A percentile compares a stretch with the other conserved stretches of the same genome.
phyloP scores from a whole-genome alignment of 2,113 vertebrate species.

The Xiphophorus maculatus region DNA sequence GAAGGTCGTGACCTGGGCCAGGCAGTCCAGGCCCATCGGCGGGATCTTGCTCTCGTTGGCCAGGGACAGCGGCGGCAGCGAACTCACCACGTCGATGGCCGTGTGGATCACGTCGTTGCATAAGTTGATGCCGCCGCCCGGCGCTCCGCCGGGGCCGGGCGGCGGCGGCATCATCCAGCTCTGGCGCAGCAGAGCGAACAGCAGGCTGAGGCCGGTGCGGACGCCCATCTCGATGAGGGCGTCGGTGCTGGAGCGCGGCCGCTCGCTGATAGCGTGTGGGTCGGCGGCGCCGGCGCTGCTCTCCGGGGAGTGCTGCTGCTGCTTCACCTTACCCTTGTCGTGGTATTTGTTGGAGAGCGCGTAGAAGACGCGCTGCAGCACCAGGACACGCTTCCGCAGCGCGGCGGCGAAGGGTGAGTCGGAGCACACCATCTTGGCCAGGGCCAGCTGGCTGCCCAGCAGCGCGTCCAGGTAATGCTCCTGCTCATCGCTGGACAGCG shows the following conservation, averaged over 20 bases:
- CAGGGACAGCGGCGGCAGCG: conserved; percentile 90
- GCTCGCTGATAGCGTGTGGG: conserved; percentile 91
- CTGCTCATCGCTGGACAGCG: conserved; percentile 96
- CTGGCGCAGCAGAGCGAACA: conserved; percentile 93
- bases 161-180: conserved; percentile 93
- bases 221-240: conserved; percentile 98
- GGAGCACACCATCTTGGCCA: conserved; percentile 98
- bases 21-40: conserved; percentile 96
- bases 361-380: conserved; percentile 95
- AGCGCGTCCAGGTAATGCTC: conserved; percentile 98
- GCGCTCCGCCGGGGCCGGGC: conserved; percentile 40
- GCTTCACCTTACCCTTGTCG: conserved; percentile 95
- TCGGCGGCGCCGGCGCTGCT: conserved; percentile 89
- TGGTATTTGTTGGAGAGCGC: conserved; percentile 98
- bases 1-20: conserved; percentile 94
- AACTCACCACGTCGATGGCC: conserved; percentile 93
- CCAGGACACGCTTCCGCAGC: conserved; percentile 91
- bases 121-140: conserved; percentile 83
- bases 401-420: conserved; percentile 96
- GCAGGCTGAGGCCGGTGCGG: conserved; percentile 91
- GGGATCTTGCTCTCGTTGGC: conserved; percentile 98
- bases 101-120: conserved; percentile 95
- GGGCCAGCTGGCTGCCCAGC: conserved; percentile 94
- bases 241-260: conserved; percentile 92
- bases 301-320: conserved; percentile 94